Base-by-base conservation (phyloP, 1,140 invertebrate genomes). In the Zaprionus camerounensis region DNA sequence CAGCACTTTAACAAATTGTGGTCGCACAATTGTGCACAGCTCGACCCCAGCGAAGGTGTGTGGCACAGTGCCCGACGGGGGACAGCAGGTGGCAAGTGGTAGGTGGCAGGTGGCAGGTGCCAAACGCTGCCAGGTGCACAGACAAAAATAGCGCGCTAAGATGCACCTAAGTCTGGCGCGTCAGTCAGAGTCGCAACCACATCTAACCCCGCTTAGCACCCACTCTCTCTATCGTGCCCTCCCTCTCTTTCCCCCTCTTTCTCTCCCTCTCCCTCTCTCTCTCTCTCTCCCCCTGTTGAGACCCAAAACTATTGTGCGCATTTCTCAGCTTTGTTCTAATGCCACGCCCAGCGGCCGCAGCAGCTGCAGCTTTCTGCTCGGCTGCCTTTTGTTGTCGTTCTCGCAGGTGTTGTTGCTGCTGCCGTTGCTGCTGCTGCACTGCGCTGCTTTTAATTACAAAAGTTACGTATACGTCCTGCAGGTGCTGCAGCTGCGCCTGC, bases 401-500 rank as follows among this genome's bases (percentile, higher is more conserved):
- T 75, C 67, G 78, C 68, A 31, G 51, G 34, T 20, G 68, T 31
- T 41, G 28, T 20, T n/a, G 61, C 51, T 67, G 55, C 38, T 17
- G 31, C 20, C 17, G 17, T 58, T 44, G 34, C 15, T 62, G 80
- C 63, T 36, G 65, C 80, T 70, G 84, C 83, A 87, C 36, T 87
- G 83, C 81, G 84, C 72, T 87, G 84, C 80, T 87, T 87, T 87
- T 87, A 87, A 87, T 87, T 87, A 87, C 83, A 88, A 87, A 87
- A 87, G 83, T 87, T 87, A 87, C 83, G 84, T 87, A 88, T 87
- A 87, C 84, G 83, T 81, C 73, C 81, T 87, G 83, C 84, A 87
- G 83, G 83, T 87, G 83, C 80, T 87, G 84, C 83, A 87, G 77
- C 83, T 87, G 83, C 68, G 68, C 63, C 75, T 76, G 82, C 65